These are phyloP conservation scores for Poeciliopsis occidentalis DNA, from an alignment of 2,113 vertebrate species.

Conservation along the genomic window DNA sequence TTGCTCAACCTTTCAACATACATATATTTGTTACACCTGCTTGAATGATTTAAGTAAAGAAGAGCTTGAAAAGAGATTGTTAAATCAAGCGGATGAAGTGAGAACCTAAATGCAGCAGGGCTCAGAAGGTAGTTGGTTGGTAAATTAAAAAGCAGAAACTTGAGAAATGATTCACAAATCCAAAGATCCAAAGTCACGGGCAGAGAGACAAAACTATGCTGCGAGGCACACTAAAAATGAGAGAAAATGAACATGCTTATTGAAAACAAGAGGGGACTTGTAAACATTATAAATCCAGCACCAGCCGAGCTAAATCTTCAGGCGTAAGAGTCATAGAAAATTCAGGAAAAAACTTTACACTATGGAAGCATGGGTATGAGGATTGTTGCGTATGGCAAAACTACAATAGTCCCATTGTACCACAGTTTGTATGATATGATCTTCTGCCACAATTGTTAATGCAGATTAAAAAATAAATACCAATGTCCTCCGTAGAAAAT, in stretches of 20 bases:
- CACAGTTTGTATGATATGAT: too few relatives aligned
- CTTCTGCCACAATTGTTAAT: too few relatives aligned
- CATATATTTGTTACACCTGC: not conserved
- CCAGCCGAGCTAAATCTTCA: not conserved
- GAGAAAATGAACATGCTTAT: too few relatives aligned
- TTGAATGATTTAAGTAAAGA: not conserved
- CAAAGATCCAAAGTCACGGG: not conserved
- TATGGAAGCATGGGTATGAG: too few relatives aligned
- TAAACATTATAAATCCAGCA: not conserved
- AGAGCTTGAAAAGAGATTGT: not conserved
- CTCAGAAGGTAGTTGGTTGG: not conserved
- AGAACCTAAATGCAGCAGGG: not conserved
- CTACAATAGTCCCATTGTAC: too few relatives aligned
- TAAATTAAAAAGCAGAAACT: not conserved
- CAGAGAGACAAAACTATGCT: not conserved
- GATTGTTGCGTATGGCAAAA: too few relatives aligned
- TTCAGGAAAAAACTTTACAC: too few relatives aligned
- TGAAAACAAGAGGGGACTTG: not conserved
- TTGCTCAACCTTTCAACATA: not conserved
- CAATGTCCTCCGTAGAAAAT: too few relatives aligned
- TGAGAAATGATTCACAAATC: not conserved
- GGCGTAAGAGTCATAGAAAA: not conserved
- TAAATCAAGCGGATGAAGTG: not conserved
- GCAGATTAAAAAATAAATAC: too few relatives aligned
- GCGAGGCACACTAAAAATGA: not conserved